Evolutionary conservation across 2,888 invertebrate genomes (phyloP), one percentile per base, ranked within the genome.

Genomic region (Molanna angustata): DNA sequence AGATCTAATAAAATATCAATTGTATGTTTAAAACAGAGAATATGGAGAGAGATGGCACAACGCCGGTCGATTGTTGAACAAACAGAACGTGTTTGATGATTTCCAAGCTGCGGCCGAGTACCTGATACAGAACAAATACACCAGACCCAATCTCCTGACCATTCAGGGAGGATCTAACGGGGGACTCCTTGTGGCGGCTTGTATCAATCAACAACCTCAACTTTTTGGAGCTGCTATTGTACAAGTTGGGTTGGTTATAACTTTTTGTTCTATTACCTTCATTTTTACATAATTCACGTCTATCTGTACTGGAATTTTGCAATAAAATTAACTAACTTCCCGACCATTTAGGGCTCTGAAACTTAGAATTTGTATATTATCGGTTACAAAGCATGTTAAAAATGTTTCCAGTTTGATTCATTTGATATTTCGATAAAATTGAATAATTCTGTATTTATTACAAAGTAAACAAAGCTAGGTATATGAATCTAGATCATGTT

Each of bases 11-110:
- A 4, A 7, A 7, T 7, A 27, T 7, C 27, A 27, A 7, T 27
- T 7, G 11, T 27, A 7, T 27, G 27, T 4, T 27, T 4, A 27
- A 7, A 7, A 4, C 27, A 93, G 94, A 1, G 98, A 99, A 69
- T 99, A 97, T 71, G 98, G 98, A 35, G 93, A 96, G 70, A 86
- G 86, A 62, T 99, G 98, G 98, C 97, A 98, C 74, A 90, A 95
- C 69, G 90, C 81, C 4, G 99, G 97, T 1, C 86, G 91, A 17
- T 78, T 91, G 57, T 80, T 85, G 2, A 94, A 95, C 67, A 99
- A 98, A 68, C 97, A 98, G 75, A 98, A 98, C 72, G 90, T 89
- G 40, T 98, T 98, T 71, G 91, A 97, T 72, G 99, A 99, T 77
- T 97, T 99, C 73, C 90, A 92, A 66, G 78, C 82, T 49, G 95